Conservation (phyloP, 2,797 vertebrate genomes). For the Clarias pachynema region DNA sequence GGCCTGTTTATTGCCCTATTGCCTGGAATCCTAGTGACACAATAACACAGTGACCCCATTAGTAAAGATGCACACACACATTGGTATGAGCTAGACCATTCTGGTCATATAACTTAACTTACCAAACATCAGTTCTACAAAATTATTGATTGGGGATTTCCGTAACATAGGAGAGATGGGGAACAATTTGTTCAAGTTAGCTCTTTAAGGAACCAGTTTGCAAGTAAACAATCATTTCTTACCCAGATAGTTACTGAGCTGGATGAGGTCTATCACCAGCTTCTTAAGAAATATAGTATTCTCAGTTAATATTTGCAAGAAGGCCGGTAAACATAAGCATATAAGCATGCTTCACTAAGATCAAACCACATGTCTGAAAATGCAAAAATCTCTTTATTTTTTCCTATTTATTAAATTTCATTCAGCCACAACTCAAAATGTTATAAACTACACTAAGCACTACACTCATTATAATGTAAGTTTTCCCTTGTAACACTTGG, state of each 20-base stretch:
- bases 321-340: not conserved
- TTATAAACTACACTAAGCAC: not conserved
- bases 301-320: not conserved
- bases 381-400: not conserved
- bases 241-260: not conserved
- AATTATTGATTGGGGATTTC: not conserved
- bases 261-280: not conserved
- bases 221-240: not conserved
- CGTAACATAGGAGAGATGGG: not conserved
- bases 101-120: not conserved
- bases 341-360: not conserved
- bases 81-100: not conserved
- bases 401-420: not conserved
- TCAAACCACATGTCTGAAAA: not conserved
- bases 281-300: not conserved
- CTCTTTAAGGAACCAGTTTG: not conserved
- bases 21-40: slow-evolving; percentile 26
- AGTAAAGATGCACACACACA: not conserved
- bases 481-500: not conserved
- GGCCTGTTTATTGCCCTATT: slow-evolving; percentile 37
- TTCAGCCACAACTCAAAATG: not conserved
- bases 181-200: not conserved
- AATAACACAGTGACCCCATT: slow-evolving; percentile 47
- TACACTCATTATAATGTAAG: not conserved
- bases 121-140: not conserved